Conservation (phyloP, 2,888 invertebrate species). For the Chaetoderma sp. region DNA sequence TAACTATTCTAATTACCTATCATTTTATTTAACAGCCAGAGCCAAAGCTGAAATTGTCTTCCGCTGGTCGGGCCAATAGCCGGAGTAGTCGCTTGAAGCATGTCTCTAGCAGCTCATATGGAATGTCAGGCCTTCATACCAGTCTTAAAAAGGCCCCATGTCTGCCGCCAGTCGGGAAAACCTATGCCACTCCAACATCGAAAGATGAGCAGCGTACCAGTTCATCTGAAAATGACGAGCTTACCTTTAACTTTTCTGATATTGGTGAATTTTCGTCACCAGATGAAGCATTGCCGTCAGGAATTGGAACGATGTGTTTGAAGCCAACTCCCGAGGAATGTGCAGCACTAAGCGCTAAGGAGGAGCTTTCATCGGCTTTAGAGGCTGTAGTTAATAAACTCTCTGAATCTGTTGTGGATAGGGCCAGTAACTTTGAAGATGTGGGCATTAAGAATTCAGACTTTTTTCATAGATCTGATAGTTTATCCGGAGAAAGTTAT, state of each 20-base stretch:
- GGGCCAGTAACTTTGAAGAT: too few species aligned
- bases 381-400: too few species aligned
- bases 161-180: conserved; percentile 63
- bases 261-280: not conserved
- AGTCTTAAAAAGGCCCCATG: conserved; percentile 59
- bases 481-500: not conserved
- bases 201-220: conserved; percentile 11
- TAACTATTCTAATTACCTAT: too few species aligned
- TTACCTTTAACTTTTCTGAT: conserved; percentile 5
- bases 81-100: not conserved
- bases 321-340: too few species aligned
- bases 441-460: too few species aligned
- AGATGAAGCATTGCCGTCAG: not conserved
- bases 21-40: too few species aligned
- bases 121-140: conserved; percentile 34
- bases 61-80: not conserved
- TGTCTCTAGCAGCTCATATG: not conserved
- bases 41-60: too few species aligned
- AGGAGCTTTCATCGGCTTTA: not conserved
- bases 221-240: conserved; percentile 1
- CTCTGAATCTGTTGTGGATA: not conserved
- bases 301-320: not conserved
- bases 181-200: conserved; percentile 29
- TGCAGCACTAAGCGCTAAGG: not conserved
- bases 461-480: not conserved